phyloP scores from a whole-genome alignment of 2,797 vertebrate genomes.

The Aldrovandia affinis region DNA sequence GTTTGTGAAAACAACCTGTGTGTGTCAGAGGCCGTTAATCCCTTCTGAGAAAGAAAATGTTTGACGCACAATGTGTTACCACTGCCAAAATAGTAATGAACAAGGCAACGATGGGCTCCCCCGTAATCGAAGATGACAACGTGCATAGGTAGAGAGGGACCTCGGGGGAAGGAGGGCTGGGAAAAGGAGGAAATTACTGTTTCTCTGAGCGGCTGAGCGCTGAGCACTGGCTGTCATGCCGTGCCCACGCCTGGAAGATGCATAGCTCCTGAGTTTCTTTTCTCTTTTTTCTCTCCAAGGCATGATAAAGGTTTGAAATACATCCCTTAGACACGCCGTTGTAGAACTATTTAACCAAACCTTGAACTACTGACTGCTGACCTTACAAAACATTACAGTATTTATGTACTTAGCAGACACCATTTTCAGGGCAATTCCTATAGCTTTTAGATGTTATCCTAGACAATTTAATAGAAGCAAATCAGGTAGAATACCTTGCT shows the following conservation, averaged over 20 bases:
- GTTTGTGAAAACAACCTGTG: constrained; percentile 6
- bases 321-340: not conserved
- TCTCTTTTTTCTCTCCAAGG: not conserved
- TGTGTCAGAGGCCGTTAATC: not conserved
- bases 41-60: not conserved
- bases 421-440: not conserved
- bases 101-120: not conserved
- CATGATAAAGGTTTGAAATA: not conserved
- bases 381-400: not conserved
- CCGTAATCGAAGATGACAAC: not conserved
- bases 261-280: not conserved
- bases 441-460: not conserved
- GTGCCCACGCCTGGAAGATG: not conserved
- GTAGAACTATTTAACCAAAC: not conserved
- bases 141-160: too few species aligned
- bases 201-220: not conserved
- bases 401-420: not conserved
- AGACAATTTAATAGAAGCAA: not conserved
- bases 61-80: not conserved
- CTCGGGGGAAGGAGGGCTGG: not conserved
- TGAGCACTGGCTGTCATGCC: not conserved
- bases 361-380: not conserved
- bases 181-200: not conserved
- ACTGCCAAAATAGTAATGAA: not conserved
- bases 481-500: not conserved